phyloP scores from a whole-genome alignment of 2,888 invertebrate species.

The Eulithis testata region DNA sequence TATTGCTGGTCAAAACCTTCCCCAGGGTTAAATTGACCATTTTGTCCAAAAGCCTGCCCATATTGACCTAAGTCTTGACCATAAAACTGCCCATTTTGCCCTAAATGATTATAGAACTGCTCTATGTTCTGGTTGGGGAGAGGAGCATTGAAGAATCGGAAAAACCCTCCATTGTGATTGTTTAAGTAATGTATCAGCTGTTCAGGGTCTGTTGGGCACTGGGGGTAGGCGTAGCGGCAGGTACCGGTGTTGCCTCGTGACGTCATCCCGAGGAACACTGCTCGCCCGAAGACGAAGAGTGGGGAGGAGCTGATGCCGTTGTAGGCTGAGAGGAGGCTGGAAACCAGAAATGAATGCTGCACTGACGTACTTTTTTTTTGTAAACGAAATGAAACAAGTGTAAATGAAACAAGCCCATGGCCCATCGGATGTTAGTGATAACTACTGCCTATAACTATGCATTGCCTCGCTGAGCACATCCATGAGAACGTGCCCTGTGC shows the following conservation, averaged over 20 bases:
- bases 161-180: conserved; percentile 94
- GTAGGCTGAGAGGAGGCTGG: conserved; percentile 85
- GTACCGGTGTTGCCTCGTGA: conserved; percentile 84
- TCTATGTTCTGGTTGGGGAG: conserved; percentile 60
- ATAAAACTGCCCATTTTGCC: conserved; percentile 47
- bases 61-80: conserved; percentile 13
- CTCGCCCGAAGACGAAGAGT: conserved; percentile 89
- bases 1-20: conserved; percentile 25
- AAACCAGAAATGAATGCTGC: neutral
- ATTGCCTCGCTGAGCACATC: too few species aligned
- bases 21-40: conserved; percentile 18
- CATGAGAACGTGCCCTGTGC: too few species aligned
- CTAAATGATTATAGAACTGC: conserved; percentile 70
- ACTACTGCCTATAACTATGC: too few species aligned
- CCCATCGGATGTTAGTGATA: too few species aligned
- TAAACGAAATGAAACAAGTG: too few species aligned
- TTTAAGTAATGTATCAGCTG: conserved; percentile 91
- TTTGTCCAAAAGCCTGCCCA: conserved; percentile 28
- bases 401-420: too few species aligned
- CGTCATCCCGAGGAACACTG: conserved; percentile 89
- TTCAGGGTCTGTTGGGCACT: conserved; percentile 90
- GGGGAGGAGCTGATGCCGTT: conserved; percentile 85
- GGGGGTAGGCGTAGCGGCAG: conserved; percentile 88
- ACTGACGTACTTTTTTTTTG: too few species aligned
- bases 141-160: conserved; percentile 87